Base-by-base conservation (phyloP, 2,888 invertebrate species). In the Choreutis nemorana region DNA sequence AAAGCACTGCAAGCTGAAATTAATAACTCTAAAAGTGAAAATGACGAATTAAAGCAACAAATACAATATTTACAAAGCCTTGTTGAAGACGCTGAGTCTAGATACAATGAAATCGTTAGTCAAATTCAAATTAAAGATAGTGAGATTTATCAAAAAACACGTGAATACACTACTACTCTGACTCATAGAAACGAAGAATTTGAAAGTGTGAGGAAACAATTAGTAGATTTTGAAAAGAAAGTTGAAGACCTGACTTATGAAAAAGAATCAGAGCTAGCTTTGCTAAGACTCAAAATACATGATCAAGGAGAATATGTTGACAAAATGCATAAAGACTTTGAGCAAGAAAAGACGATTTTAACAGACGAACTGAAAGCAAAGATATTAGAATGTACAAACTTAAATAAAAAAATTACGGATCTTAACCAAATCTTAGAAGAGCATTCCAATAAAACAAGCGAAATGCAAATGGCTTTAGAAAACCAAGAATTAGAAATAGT, bases 401-500 rank as follows among this genome's bases (percentile, higher is more conserved):
- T 82, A 1, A 77, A 78, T 43, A 67, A 64, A 40, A 70, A 72
- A 42, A 68, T 86, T 20, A 50, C 61, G 4, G 83, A 87, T 36
- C 67, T 86, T 26, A 71, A 81, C 34, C 58, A 59, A 14, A 45
- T 79, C 9, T 55, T 83, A 26, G 78, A 82, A 41, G 83, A 84
- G 39, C 79, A 85, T 44, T 64, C 80, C 5, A 67, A 56, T 18
- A 84, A 82, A 47, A 42, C 82, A n/a, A 44, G 54, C 0, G 85
- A 87, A 48, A 59, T 86, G 45, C 82, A 85, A 47, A 52, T 65
- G 2, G 84, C 83, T 1, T 66, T 90, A 28, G 86, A 87, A 48
- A 83, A 79, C 28, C 90, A 90, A 53, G 87, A 88, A 44, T 59
- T 86, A 31, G 89, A 89, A 61, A 87, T 90, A 40, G 87, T 89